These are phyloP conservation scores for Anguilla obscura DNA, from an alignment of 2,797 vertebrate genomes.

Conservation along the genomic window DNA sequence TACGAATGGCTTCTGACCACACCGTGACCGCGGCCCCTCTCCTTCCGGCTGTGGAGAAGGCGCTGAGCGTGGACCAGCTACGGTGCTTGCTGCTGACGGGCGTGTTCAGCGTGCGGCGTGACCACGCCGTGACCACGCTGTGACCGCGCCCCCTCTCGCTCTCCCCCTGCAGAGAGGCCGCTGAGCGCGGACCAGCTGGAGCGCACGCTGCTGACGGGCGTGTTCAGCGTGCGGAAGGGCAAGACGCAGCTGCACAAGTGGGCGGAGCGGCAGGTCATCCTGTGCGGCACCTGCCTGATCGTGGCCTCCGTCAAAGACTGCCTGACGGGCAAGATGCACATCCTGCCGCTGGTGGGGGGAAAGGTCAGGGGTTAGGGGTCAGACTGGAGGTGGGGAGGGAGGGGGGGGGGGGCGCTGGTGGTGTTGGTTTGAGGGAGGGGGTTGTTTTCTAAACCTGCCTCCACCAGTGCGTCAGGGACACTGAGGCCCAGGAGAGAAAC, in stretches of 20 bases:
- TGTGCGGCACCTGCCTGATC: conserved; percentile 93
- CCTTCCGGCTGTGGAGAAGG: conserved; percentile 74
- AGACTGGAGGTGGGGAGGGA: conserved; percentile 12
- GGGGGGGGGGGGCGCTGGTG: not conserved
- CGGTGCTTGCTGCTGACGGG: conserved; percentile 89
- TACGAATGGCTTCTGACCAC: not conserved
- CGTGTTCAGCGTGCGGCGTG: conserved; percentile 81
- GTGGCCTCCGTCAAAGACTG: conserved; percentile 96
- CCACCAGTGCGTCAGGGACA: conserved; percentile 13
- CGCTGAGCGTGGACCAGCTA: conserved; percentile 85
- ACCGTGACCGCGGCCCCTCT: not conserved
- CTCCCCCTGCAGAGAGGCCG: conserved; percentile 76
- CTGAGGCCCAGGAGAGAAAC: conserved; percentile 31
- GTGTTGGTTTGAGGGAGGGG: not conserved
- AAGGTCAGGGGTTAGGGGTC: conserved; percentile 78
- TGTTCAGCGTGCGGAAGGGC: conserved; percentile 92
- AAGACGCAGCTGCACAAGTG: conserved; percentile 97
- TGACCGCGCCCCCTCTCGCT: conserved; percentile 9
- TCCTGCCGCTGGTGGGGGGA: conserved; percentile 91
- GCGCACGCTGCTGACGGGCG: conserved; percentile 85
- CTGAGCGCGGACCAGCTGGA: conserved; percentile 88
- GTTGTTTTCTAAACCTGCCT: conserved; percentile 31
- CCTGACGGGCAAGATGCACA: conserved; percentile 94
- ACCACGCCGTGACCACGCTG: not conserved
- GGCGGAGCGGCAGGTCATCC: conserved; percentile 91